Conservation (phyloP, 2,888 invertebrate species). For the Steromphala cineraria region DNA sequence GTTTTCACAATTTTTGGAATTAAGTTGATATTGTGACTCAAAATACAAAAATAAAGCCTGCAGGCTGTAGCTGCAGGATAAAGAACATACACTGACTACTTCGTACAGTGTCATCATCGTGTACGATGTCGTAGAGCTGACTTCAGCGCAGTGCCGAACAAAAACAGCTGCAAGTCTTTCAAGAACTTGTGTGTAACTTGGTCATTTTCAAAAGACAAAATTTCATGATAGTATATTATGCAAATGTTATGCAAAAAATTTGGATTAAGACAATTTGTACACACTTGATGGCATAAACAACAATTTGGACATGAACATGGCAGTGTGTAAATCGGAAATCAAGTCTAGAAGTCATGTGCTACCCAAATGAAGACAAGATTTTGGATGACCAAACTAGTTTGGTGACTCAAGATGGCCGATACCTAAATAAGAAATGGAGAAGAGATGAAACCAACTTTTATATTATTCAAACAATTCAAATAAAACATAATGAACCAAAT, state of each 20-base stretch:
- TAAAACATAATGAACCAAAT: too few species aligned
- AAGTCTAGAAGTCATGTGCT: background rate
- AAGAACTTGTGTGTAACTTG: background rate
- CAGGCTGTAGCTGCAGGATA: background rate
- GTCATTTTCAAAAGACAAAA: background rate
- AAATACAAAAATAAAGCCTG: slow-evolving; percentile 8
- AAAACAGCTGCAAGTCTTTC: background rate
- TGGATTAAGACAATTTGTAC: background rate
- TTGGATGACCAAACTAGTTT: too few species aligned
- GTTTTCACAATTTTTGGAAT: slow-evolving; percentile 15
- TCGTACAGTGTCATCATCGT: background rate
- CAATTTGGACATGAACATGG: background rate
- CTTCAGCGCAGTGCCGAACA: background rate
- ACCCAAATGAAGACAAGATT: background rate
- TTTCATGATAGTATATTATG: background rate
- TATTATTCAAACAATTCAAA: too few species aligned
- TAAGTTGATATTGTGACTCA: background rate
- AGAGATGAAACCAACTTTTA: too few species aligned
- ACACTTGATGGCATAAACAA: background rate
- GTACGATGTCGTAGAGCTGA: background rate
- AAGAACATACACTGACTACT: background rate
- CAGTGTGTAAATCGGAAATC: background rate
- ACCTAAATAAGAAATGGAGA: too few species aligned
- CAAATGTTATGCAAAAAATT: slow-evolving; percentile 4
- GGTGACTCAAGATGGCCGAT: too few species aligned